Evolutionary conservation across 2,113 vertebrate species (phyloP), one percentile per base, ranked within the genome.

Genomic region (Takifugu bimaculatus): DNA sequence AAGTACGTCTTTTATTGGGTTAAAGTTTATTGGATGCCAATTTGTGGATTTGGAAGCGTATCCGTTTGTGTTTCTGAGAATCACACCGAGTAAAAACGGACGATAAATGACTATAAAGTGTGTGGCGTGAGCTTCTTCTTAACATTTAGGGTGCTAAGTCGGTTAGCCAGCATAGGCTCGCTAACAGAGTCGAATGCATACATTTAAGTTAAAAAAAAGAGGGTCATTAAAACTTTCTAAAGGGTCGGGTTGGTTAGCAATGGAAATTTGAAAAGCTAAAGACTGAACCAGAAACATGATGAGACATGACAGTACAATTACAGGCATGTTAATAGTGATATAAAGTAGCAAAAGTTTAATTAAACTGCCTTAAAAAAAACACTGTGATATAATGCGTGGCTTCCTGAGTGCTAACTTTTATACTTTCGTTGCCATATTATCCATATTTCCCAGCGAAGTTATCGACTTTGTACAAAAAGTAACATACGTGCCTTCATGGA

Each of bases 401-500:
- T 14, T 49, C 6, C 26, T 26, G 4, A 12, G 20, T 13, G 9
- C 4, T 13, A 3, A 15, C 4, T 20, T 28, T 28, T 25, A 15
- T 12, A 39, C 6, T 39, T 27, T 59, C 12, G 39, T 20, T 28
- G 6, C 13, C 10, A 60, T 54, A 29, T 39, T 39, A 39, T 39
- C 6, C 9, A 39, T 39, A 11, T 10, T 39, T 39, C 7, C 35
- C 35, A 39, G 9, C 35, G 35, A 39, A 39, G 35, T 39, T 39
- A 39, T 39, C 35, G 35, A 39, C 1, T 39, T 39, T 39, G 5
- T 14, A 2, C n/a, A 27, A 58, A 44, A 27, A 53, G 47, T 3
- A 57, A 70, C 72, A 44, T 70, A 85, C 82, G 67, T 60, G 32
- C 29, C 45, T 68, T 59, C 60, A 57, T 49, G 55, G 26, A 69